phyloP scores from a whole-genome alignment of 2,888 invertebrate genomes.

The Eumacrocentrus americanus region DNA sequence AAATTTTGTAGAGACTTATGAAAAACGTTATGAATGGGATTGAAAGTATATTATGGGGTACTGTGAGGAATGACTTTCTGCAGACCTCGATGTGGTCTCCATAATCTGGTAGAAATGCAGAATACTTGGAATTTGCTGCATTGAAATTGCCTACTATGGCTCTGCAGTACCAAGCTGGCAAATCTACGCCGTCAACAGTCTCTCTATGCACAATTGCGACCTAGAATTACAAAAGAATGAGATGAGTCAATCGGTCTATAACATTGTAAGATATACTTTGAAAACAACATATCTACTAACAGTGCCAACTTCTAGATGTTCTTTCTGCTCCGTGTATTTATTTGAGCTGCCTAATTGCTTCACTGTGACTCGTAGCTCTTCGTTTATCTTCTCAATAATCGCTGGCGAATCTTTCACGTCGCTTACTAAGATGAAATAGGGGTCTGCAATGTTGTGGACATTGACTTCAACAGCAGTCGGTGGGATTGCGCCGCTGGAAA shows the following conservation, averaged over 20 bases:
- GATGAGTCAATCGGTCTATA: background rate
- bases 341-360: background rate
- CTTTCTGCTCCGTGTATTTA: no score
- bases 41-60: constrained; percentile 23
- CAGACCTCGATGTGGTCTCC: constrained; percentile 27
- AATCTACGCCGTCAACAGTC: constrained; percentile 18
- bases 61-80: constrained; percentile 30
- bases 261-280: background rate
- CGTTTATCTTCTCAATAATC: constrained; percentile 31
- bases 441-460: constrained; percentile 48
- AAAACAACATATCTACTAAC: constrained; percentile 32
- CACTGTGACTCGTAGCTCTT: constrained; percentile 26
- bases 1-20: constrained; percentile 31
- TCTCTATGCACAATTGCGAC: constrained; percentile 34
- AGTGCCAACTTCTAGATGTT: constrained; percentile 32
- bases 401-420: constrained; percentile 30
- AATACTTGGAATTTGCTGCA: constrained; percentile 17
- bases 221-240: constrained; percentile 27
- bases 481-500: constrained; percentile 29
- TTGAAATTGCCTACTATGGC: constrained; percentile 28
- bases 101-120: constrained; percentile 37
- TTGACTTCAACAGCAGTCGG: constrained; percentile 39
- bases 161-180: constrained; percentile 38
- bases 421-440: constrained; percentile 44
- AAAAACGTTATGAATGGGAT: constrained; percentile 26